Percentiles rank a stretch among this genome's conserved stretches.
These are phyloP conservation scores for Melieria crassipennis DNA, from an alignment of 2,888 invertebrate species.

Conservation along the genomic window DNA sequence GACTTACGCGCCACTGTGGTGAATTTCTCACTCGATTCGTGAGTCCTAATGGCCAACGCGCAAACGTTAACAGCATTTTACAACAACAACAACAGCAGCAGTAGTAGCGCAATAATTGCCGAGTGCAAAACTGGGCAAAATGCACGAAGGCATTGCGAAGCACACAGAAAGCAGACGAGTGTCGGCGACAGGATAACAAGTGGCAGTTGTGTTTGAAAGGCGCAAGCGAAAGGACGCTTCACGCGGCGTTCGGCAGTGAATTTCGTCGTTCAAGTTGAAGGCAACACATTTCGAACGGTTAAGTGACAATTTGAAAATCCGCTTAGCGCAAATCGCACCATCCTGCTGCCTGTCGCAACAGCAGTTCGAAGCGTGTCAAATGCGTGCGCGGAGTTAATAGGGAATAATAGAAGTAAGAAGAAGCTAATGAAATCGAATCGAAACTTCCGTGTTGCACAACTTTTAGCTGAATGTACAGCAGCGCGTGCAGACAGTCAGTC, in stretches of 20 bases:
- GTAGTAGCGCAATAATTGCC: too few species aligned
- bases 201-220: conserved; percentile 38
- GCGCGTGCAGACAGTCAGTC: too few species aligned
- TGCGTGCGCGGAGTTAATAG: background rate
- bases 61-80: too few species aligned
- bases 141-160: conserved; percentile 6
- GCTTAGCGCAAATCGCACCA: too few species aligned
- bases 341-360: background rate
- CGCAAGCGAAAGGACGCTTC: conserved; percentile 35
- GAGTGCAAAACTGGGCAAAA: too few species aligned
- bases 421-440: background rate
- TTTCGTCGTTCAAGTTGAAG: background rate
- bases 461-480: too few species aligned
- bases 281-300: background rate
- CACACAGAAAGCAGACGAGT: conserved; percentile 13
- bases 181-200: conserved; percentile 34
- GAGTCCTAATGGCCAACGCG: too few species aligned
- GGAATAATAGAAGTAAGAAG: background rate
- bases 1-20: too few species aligned
- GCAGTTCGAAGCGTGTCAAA: too few species aligned
- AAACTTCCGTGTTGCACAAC: background rate
- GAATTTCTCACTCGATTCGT: too few species aligned
- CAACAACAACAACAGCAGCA: too few species aligned
- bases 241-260: background rate
- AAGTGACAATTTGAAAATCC: background rate